Percentiles rank a stretch among this genome's conserved stretches.
These are phyloP conservation scores for Nycticebus coucang DNA, from an alignment of 2,113 vertebrate genomes.

Conservation along the genomic window DNA sequence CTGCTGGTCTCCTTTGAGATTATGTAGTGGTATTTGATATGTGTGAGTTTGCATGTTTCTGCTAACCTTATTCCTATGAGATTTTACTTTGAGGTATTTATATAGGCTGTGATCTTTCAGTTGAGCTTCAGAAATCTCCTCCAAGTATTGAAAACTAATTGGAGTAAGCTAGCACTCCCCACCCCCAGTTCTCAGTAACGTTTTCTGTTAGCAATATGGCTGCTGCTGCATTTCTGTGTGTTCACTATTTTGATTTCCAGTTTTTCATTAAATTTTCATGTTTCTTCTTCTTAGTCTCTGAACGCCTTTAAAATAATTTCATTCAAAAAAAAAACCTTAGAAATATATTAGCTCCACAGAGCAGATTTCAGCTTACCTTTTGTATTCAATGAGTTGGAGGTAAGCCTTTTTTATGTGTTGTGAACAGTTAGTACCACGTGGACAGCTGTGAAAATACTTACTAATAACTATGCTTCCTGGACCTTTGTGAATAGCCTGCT, in stretches of 20 bases:
- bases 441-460: neutral
- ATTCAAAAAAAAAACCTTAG: neutral
- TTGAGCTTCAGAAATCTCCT: neutral
- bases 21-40: neutral
- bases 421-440: neutral
- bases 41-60: neutral
- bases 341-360: neutral
- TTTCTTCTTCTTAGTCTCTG: conserved; percentile 9
- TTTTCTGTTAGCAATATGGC: neutral
- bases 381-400: neutral
- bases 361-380: neutral
- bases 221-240: neutral
- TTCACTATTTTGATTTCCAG: conserved; percentile 5
- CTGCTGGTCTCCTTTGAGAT: neutral
- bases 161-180: neutral
- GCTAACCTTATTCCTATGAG: neutral
- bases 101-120: neutral
- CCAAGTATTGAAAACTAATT: neutral
- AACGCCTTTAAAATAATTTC: conserved; percentile 13
- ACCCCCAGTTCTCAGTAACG: neutral
- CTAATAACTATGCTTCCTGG: neutral
- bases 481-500: neutral
- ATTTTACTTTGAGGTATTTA: conserved; percentile 4
- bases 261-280: conserved; percentile 4
- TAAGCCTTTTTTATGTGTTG: neutral